Conservation (phyloP, 2,113 vertebrate species). For the Etheostoma spectabile region DNA sequence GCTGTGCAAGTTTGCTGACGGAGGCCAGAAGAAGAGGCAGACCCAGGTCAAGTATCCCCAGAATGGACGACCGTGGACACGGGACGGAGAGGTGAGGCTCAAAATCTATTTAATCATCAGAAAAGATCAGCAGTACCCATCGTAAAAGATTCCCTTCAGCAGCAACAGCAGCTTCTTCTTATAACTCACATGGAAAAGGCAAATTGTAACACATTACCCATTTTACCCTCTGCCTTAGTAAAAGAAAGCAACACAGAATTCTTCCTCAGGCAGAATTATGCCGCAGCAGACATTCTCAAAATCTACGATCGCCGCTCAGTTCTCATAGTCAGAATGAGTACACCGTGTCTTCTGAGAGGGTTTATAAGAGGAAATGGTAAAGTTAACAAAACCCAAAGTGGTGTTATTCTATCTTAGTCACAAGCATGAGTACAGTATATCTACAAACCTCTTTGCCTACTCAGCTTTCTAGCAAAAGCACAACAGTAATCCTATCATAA, state of each 20-base stretch:
- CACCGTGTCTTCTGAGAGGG: neutral
- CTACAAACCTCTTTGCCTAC: constrained; percentile 16
- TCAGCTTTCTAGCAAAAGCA: constrained; percentile 25
- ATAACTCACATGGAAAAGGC: neutral
- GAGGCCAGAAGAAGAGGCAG: constrained; percentile 98
- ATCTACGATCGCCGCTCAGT: neutral
- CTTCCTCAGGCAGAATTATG: constrained; percentile 23
- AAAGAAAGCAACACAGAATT: constrained; percentile 16
- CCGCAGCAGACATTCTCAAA: constrained; percentile 8
- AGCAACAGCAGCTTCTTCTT: neutral
- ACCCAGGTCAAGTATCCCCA: constrained; percentile 98
- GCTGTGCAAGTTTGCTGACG: constrained; percentile 99
- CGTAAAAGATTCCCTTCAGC: constrained; percentile 3
- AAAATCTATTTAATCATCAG: constrained; percentile 31
- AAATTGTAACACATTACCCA: constrained; percentile 8
- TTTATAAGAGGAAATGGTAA: constrained; percentile 16
- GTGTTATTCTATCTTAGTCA: constrained; percentile 28
- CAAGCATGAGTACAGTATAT: neutral
- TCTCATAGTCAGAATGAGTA: constrained; percentile 20
- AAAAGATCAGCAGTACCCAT: constrained; percentile 8
- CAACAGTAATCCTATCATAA: constrained; percentile 2
- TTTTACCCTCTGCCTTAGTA: constrained; percentile 9
- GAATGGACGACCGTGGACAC: constrained; percentile 95
- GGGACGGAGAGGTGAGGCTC: constrained; percentile 94
- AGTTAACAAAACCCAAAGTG: constrained; percentile 4